Evolutionary conservation across 2,797 vertebrate species (phyloP).

Genomic region (Oryzias dopingdopingensis): DNA sequence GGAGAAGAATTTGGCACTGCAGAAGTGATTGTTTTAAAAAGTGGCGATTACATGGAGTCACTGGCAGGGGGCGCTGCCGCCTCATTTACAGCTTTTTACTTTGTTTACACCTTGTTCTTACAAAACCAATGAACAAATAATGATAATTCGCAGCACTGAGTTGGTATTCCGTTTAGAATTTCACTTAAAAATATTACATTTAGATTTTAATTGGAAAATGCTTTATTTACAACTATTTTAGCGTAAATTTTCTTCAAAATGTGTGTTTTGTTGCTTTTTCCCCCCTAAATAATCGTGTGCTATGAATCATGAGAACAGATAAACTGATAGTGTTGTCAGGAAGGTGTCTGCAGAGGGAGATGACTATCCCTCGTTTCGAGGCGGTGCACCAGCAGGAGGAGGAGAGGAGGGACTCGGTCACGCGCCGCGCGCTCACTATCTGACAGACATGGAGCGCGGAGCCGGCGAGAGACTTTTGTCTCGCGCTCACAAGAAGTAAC

Average conservation of each 20-base stretch:
- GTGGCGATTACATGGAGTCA: conserved; percentile 1
- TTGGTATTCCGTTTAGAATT: background rate
- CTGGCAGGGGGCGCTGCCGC: conserved; percentile 44
- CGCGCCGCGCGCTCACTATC: conserved; percentile 40
- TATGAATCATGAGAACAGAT: too few species aligned
- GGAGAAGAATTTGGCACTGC: conserved; percentile 29
- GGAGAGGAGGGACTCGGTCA: conserved; percentile 24
- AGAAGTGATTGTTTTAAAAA: conserved; percentile 30
- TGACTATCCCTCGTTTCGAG: too few species aligned
- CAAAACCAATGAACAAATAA: background rate
- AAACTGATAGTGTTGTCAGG: too few species aligned
- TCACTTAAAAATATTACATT: background rate
- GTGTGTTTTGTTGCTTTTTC: too few species aligned
- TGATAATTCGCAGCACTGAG: too few species aligned
- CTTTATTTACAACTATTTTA: too few species aligned
- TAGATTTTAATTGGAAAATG: too few species aligned
- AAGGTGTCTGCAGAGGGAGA: too few species aligned
- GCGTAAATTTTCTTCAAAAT: too few species aligned
- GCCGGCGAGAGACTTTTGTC: conserved; percentile 52
- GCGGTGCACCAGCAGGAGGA: conserved; percentile 1
- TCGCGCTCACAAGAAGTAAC: too few species aligned
- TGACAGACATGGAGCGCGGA: conserved; percentile 40
- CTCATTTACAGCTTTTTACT: conserved; percentile 18
- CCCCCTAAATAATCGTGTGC: too few species aligned
- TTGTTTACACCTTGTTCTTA: background rate